Conservation (phyloP, 92 coral and sea anemone genomes). For the Bergia puertoricense region DNA sequence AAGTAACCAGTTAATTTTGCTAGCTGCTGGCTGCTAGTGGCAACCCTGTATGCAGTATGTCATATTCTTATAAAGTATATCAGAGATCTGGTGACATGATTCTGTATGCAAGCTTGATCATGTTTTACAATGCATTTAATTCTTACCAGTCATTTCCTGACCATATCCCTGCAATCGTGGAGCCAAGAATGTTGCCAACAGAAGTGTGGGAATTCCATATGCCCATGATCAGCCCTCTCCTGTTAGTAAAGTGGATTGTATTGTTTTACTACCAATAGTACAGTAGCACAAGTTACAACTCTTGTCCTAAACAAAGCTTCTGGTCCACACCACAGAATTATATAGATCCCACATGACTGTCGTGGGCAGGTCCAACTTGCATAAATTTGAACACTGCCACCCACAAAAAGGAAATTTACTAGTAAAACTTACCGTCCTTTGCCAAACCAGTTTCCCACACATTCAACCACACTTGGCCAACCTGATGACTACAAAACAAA, state of each 20-base stretch:
- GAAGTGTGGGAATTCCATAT: slow-evolving; percentile 99
- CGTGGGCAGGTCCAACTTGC: too few species aligned
- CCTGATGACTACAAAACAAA: slow-evolving; percentile 77
- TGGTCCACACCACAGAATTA: background rate
- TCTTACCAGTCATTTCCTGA: slow-evolving; percentile 83
- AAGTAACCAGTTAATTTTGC: too few species aligned
- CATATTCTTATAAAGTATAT: too few species aligned
- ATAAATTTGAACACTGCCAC: too few species aligned
- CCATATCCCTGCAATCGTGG: slow-evolving; percentile 95
- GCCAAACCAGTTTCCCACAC: slow-evolving; percentile 99
- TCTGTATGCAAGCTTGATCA: background rate
- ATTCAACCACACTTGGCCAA: slow-evolving; percentile 99
- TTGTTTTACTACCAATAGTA: too few species aligned
- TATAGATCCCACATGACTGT: too few species aligned
- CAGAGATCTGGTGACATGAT: background rate
- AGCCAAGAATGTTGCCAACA: slow-evolving; percentile 93
- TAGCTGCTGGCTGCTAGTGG: too few species aligned
- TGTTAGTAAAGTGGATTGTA: slow-evolving; percentile 6
- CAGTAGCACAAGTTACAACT: background rate
- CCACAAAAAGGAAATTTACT: too few species aligned
- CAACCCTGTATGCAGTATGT: too few species aligned
- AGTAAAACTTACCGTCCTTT: slow-evolving; percentile 81
- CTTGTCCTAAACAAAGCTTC: background rate
- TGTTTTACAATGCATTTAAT: too few species aligned
- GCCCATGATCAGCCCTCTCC: slow-evolving; percentile 98